Evolutionary conservation across 2,113 vertebrate species (phyloP).

Genomic region (Anser brachyrhynchus): DNA sequence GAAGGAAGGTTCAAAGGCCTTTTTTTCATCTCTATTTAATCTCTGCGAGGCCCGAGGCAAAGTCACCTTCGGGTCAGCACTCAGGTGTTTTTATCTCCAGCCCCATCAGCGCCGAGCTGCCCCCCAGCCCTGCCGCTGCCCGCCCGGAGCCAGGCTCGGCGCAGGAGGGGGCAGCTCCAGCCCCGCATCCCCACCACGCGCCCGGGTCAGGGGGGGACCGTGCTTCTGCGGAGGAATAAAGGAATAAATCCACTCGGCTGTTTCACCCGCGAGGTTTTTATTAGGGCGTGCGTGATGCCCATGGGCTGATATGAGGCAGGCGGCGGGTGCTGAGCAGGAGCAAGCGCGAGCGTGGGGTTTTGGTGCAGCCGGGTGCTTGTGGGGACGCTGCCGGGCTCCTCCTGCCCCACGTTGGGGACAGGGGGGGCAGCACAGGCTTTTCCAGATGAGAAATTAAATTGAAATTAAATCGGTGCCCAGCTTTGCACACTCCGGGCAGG

Average conservation of each 20-base stretch:
- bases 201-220: not conserved
- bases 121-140: not conserved
- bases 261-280: constrained; percentile 35
- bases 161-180: not conserved
- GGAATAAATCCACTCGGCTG: not conserved
- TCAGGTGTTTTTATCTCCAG: constrained; percentile 70
- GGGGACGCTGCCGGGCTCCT: not conserved
- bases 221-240: not conserved
- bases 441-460: not conserved
- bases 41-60: constrained; percentile 49
- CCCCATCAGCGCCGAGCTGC: constrained; percentile 32
- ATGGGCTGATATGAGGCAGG: not conserved
- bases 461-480: not conserved
- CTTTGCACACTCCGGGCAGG: not conserved
- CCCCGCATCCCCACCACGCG: not conserved
- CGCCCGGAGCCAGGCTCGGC: not conserved
- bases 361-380: accelerated
- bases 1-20: constrained; percentile 59
- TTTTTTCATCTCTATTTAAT: constrained; percentile 60
- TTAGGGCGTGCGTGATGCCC: not conserved
- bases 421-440: not conserved
- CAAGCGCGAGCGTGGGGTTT: not conserved
- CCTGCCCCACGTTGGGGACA: accelerated
- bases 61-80: constrained; percentile 66
- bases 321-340: not conserved